Evolutionary conservation across 2,888 invertebrate species (phyloP).

Genomic region (Marronus borbonicus): DNA sequence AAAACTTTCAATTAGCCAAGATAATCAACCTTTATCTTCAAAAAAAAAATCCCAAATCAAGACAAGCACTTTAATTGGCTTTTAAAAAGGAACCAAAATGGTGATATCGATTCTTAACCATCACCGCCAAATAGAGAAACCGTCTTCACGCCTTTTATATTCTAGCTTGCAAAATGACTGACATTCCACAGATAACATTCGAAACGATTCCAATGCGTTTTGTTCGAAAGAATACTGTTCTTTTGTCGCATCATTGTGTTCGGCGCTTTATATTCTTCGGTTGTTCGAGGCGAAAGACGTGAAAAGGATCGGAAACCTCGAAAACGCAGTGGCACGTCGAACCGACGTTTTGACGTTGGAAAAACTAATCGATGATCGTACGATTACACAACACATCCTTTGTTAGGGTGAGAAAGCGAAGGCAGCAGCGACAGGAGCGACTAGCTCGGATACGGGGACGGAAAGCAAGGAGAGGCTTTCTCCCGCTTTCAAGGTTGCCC

Average conservation of each 20-base stretch:
- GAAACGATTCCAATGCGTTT: neutral
- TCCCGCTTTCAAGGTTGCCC: slow-evolving; percentile 30
- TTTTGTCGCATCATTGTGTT: slow-evolving; percentile 27
- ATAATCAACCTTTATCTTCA: too few relatives aligned
- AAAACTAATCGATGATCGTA: slow-evolving; percentile 41
- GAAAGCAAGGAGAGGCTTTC: neutral
- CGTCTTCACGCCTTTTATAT: neutral
- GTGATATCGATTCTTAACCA: too few relatives aligned
- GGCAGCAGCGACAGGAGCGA: neutral
- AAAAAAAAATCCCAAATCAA: too few relatives aligned
- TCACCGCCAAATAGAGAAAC: neutral
- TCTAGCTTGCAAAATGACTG: neutral
- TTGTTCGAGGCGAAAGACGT: slow-evolving; percentile 4
- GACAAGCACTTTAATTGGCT: too few relatives aligned
- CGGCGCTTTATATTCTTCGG: slow-evolving; percentile 5
- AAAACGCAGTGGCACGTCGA: neutral
- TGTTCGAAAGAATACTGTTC: slow-evolving; percentile 9
- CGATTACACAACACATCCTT: slow-evolving; percentile 37
- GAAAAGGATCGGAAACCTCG: slow-evolving; percentile 4
- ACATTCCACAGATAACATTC: slow-evolving; percentile 13
- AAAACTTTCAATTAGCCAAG: too few relatives aligned
- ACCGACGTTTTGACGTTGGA: slow-evolving; percentile 16
- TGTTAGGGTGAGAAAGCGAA: slow-evolving; percentile 18
- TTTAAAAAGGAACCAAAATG: too few relatives aligned
- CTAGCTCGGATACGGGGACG: neutral